Base-by-base conservation (phyloP, 2,888 invertebrate species). In the Drosophila neotestacea region DNA sequence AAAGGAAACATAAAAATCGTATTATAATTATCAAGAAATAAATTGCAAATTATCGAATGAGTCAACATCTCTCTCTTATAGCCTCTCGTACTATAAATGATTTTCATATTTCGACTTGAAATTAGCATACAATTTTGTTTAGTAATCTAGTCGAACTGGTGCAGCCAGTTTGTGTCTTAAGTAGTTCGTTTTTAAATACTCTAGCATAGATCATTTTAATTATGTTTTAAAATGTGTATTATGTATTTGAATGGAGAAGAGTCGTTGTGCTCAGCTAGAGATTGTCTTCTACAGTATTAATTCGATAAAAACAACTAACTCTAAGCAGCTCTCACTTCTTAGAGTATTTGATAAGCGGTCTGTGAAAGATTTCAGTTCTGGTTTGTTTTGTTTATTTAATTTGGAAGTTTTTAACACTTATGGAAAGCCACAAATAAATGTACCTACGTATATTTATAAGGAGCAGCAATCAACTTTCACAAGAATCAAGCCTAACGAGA, bases 81-180 rank as follows among this genome's bases (percentile, higher is more conserved):
- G 52, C 42, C 44, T 41, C 54, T 34, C 46, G 38, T 47, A 50
- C 59, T 41, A 41, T 47, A 64, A 70, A 70, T 44, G 55, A 54
- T 68, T 59, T 56, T 56, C 63, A 64, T 61, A 52, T 68, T 56
- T 58, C 51, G 63, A 39, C 48, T 44, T 62, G 2, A 42, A 61
- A 80, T 88, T 83, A 77, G 39, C 81, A 86, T 83, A 78, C 71
- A 72, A 72, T 79, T 66, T 0, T 16, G 34, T 30, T 59, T 47
- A 70, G 75, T 73, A 62, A 82, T 41, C 77, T 68, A 36, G 85
- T 74, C 38, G 36, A 81, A 84, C 89, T 84, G 79, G 81, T 78
- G 89, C 79, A 79, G 74, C 85, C 60, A 83, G 85, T 88, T 85
- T 70, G 87, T 70, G 69, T 66, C 73, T 70, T 73, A 69, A 65